Evolutionary conservation across 2,888 invertebrate genomes (phyloP).

Genomic region (Tachina fera): DNA sequence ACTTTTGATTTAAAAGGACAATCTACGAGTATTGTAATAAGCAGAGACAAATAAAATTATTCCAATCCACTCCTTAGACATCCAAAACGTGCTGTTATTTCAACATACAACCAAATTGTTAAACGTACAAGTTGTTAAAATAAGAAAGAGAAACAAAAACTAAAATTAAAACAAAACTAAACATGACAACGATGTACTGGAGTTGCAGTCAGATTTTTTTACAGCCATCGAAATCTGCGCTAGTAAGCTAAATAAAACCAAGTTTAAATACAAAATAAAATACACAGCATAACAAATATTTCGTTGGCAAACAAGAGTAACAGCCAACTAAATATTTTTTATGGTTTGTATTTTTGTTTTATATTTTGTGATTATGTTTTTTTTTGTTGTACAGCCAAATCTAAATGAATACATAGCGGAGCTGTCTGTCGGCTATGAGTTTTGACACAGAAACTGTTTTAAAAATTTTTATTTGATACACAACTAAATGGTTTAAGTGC

Average conservation of each 20-base stretch:
- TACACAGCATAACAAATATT: conserved; percentile 32
- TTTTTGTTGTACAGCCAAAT: conserved; percentile 54
- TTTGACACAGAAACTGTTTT: conserved; percentile 19
- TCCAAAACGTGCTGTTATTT: not conserved
- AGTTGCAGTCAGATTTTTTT: conserved; percentile 15
- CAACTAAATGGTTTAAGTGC: conserved; percentile 31
- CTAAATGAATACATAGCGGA: conserved; percentile 2
- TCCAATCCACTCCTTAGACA: conserved; percentile 14
- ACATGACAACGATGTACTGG: conserved; percentile 10
- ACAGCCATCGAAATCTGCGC: conserved; percentile 30
- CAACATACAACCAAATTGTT: not conserved
- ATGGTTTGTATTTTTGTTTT: not conserved
- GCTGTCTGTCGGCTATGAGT: conserved; percentile 36
- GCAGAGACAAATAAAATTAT: conserved; percentile 39
- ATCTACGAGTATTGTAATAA: not conserved
- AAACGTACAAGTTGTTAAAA: not conserved
- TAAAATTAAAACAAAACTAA: conserved; percentile 4
- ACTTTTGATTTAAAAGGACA: not conserved
- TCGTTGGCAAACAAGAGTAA: conserved; percentile 29
- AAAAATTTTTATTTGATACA: conserved; percentile 4
- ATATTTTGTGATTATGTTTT: conserved; percentile 1
- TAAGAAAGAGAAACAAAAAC: not conserved
- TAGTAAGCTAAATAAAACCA: conserved; percentile 46
- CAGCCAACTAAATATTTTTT: conserved; percentile 24
- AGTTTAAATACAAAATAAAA: conserved; percentile 16